A percentile compares a stretch with the other conserved stretches of the same genome.
phyloP scores from a whole-genome alignment of 1,140 invertebrate genomes.

The Drosophila pandora region DNA sequence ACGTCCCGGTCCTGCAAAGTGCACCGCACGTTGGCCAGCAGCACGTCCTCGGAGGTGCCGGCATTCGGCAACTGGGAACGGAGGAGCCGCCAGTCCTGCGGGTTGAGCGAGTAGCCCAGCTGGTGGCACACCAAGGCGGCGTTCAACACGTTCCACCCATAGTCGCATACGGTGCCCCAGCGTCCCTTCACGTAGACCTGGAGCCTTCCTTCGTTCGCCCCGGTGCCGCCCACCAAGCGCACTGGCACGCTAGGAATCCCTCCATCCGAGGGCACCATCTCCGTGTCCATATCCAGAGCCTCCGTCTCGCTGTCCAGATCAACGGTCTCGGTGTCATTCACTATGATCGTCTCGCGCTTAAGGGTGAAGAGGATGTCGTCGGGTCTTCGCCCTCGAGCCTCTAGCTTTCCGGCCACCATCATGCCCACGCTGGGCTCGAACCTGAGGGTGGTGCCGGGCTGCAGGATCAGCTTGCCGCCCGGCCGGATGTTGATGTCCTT shows the following conservation, averaged over 20 bases:
- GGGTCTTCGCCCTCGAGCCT: slow-evolving; percentile 90
- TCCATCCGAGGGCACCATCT: slow-evolving; percentile 85
- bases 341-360: slow-evolving; percentile 88
- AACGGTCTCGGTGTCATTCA: slow-evolving; percentile 85
- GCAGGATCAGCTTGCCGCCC: slow-evolving; percentile 92
- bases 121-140: slow-evolving; percentile 98
- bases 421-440: slow-evolving; percentile 97
- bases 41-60: slow-evolving; percentile 90
- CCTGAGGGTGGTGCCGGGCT: slow-evolving; percentile 93
- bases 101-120: slow-evolving; percentile 95
- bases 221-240: slow-evolving; percentile 90
- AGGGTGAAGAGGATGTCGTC: slow-evolving; percentile 91
- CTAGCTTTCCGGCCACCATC: slow-evolving; percentile 96
- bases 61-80: slow-evolving; percentile 91
- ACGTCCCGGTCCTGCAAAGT: slow-evolving; percentile 96
- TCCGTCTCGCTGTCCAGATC: slow-evolving; percentile 83
- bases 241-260: slow-evolving; percentile 87
- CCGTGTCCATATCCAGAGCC: slow-evolving; percentile 84
- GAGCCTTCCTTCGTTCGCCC: slow-evolving; percentile 90
- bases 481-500: slow-evolving; percentile 96
- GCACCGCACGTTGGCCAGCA: slow-evolving; percentile 95
- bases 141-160: slow-evolving; percentile 96
- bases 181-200: slow-evolving; percentile 91
- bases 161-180: slow-evolving; percentile 99
- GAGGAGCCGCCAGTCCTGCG: slow-evolving; percentile 94